Evolutionary conservation across 2,113 vertebrate species (phyloP).

Genomic region (Mystacornis crossleyi): DNA sequence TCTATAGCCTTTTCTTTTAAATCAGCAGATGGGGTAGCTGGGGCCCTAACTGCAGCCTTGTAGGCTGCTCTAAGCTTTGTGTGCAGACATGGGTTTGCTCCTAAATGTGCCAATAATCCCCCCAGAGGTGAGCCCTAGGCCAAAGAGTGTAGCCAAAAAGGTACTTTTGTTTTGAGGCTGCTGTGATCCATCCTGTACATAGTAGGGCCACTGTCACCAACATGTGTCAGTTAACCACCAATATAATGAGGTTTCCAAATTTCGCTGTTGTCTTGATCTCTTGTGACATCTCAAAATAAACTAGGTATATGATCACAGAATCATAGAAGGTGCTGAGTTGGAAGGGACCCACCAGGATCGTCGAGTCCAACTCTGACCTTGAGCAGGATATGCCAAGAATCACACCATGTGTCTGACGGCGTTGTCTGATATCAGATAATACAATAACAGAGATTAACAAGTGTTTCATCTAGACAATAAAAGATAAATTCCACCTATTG

Average conservation of each 20-base stretch:
- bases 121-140: background rate
- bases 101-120: background rate
- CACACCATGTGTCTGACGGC: background rate
- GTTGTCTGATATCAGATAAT: background rate
- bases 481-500: background rate
- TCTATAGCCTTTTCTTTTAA: accelerated
- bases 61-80: background rate
- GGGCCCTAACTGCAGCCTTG: background rate
- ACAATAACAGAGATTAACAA: background rate
- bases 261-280: background rate
- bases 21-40: background rate
- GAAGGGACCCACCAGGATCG: background rate
- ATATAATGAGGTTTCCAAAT: background rate
- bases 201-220: background rate
- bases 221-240: background rate
- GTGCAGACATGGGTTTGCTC: background rate
- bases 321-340: background rate
- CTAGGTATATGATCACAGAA: background rate
- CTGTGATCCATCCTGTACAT: background rate
- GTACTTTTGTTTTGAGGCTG: background rate
- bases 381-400: background rate
- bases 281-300: background rate
- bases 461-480: background rate
- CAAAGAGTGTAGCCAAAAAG: background rate
- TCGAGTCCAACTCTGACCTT: background rate